Evolutionary conservation across 2,797 vertebrate species (phyloP), one percentile per base, ranked within the genome.

Genomic region (Pristis pectinata): DNA sequence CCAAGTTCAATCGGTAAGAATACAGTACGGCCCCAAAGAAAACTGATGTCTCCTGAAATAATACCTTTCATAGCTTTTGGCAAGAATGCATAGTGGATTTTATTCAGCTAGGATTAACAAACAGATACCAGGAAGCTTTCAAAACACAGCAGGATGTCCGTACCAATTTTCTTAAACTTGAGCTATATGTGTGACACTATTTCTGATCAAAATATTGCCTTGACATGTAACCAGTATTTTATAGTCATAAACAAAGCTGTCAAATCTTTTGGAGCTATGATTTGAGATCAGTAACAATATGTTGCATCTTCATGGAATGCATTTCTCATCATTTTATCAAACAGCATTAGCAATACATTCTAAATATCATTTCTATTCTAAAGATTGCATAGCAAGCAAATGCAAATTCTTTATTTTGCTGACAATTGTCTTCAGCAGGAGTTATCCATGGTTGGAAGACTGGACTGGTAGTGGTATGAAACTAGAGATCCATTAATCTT

Each of bases 21-120:
- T 85, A 24, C 22, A 85, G 8, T 8, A 56, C 27, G 22, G 41
- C 82, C 49, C 49, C 49, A 56, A 49, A 85, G 44, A 49, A 24
- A 56, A 3, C 44, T 85, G 13, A 7, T 49, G 82, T 85, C 49
- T 85, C 82, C 82, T 85, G 82, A 85, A 95, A 95, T 95, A 95
- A 96, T 96, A 94, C 95, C 95, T 95, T 96, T 96, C 95, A 96
- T 94, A 96, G 95, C 92, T 94, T 95, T 96, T 96, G 96, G 96
- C 96, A 95, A 44, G 61, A 95, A 95, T 95, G 95, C 92, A 95
- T 74, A 94, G 94, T 91, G 94, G 95, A 95, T 95, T 96, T 96
- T 96, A 96, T 96, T 96, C 96, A 96, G 96, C 96, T 95, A 96
- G 96, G 96, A 95, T 96, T 96, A 96, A 96, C 95, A 96, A 96